Conservation (phyloP, 2,797 vertebrate species). For the Hozukius guyotensis region DNA sequence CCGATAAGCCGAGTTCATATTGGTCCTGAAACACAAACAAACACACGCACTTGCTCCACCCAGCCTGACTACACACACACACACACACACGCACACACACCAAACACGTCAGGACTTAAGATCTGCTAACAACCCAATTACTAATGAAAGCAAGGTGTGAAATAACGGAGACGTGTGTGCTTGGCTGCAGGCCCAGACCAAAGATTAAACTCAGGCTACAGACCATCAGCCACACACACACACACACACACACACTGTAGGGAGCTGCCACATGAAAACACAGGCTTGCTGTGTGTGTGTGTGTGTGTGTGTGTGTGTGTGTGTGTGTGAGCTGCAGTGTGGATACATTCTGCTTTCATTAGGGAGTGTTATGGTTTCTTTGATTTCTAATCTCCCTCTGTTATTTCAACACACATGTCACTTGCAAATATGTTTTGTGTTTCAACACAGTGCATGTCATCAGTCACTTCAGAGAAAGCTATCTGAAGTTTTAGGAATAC, state of each 20-base stretch:
- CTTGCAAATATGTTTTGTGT: slow-evolving; percentile 6
- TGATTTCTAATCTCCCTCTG: slow-evolving; percentile 3
- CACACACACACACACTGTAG: background rate
- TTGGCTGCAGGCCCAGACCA: background rate
- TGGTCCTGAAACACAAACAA: background rate
- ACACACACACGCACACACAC: background rate
- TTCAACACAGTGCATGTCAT: background rate
- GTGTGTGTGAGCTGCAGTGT: background rate
- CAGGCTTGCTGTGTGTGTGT: background rate
- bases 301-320: background rate
- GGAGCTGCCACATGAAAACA: slow-evolving; percentile 2
- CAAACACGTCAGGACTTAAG: background rate
- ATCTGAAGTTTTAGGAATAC: background rate
- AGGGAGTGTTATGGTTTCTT: background rate
- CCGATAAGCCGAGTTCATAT: background rate
- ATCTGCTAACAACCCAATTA: slow-evolving; percentile 26
- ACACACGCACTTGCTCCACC: background rate
- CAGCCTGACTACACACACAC: background rate
- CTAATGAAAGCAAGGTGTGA: slow-evolving; percentile 40
- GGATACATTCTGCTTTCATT: background rate
- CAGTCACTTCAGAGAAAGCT: background rate
- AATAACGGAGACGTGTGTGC: background rate
- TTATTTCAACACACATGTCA: background rate
- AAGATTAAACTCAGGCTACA: background rate
- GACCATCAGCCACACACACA: background rate